Percentiles rank a stretch among this genome's conserved stretches.
Conservation (phyloP, 2,797 vertebrate species). For the Cirrhinus mrigala region DNA sequence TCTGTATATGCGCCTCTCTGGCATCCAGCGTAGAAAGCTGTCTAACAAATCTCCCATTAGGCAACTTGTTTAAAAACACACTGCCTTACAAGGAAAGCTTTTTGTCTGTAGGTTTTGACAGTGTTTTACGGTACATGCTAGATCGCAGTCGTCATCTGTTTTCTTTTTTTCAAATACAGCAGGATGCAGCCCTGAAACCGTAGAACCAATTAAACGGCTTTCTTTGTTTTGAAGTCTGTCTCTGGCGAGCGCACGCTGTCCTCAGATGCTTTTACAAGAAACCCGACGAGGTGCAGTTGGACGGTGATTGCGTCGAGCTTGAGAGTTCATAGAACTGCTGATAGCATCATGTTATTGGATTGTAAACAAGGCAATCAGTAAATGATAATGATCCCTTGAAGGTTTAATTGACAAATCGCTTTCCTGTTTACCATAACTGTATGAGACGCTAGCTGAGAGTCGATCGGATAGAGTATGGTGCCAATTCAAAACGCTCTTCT, state of each 20-base stretch:
- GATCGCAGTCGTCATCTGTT: not conserved
- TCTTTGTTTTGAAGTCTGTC: conserved; percentile 24
- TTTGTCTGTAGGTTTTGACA: conserved; percentile 12
- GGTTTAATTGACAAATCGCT: conserved; percentile 26
- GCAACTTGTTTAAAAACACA: not conserved
- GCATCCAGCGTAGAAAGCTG: conserved; percentile 9
- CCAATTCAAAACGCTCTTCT: not conserved
- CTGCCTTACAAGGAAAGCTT: not conserved
- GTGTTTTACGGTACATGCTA: not conserved
- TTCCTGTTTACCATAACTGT: conserved; percentile 30
- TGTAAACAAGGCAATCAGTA: conserved; percentile 28
- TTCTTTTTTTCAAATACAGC: not conserved
- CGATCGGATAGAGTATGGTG: not conserved
- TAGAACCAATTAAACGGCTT: conserved; percentile 16
- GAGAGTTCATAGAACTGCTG: conserved; percentile 2
- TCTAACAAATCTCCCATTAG: conserved; percentile 26
- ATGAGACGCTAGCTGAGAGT: not conserved
- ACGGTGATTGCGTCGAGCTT: conserved; percentile 15
- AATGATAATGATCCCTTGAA: conserved; percentile 9
- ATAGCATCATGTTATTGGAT: conserved; percentile 30
- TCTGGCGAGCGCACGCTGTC: not conserved
- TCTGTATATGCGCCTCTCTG: conserved; percentile 20
- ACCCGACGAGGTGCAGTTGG: conserved; percentile 14
- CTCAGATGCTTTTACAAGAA: conserved; percentile 2
- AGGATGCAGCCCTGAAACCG: conserved; percentile 5